Conservation (phyloP, 2,113 vertebrate genomes). For the Passer montanus region DNA sequence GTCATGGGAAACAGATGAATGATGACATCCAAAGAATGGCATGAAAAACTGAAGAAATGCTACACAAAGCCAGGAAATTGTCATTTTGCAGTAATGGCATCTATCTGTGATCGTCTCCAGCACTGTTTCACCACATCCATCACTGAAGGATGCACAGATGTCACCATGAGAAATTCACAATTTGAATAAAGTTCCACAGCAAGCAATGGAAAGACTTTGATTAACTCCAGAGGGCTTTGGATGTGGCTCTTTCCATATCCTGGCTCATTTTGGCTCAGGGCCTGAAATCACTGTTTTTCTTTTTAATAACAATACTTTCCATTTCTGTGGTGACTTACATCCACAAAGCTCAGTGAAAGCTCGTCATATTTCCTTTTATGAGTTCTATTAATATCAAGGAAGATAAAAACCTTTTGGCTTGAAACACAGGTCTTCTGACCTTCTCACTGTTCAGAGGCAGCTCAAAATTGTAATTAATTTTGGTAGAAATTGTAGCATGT, state of each 20-base stretch:
- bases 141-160: neutral
- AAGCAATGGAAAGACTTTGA: neutral
- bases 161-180: constrained; percentile 30
- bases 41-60: constrained; percentile 35
- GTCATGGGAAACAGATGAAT: constrained; percentile 60
- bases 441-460: neutral
- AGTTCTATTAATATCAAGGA: neutral
- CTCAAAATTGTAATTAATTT: neutral
- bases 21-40: constrained; percentile 44
- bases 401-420: neutral
- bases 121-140: constrained; percentile 17
- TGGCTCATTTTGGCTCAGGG: neutral
- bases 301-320: neutral
- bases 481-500: neutral
- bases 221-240: neutral
- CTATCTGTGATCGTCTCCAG: neutral
- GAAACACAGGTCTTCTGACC: neutral
- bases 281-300: neutral
- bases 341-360: neutral
- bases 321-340: neutral
- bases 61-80: constrained; percentile 66
- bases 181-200: neutral
- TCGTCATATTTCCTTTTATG: neutral
- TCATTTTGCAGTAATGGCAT: constrained; percentile 34
- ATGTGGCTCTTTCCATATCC: neutral